Percentiles rank a stretch among this genome's conserved stretches.
Evolutionary conservation across 2,113 vertebrate genomes (phyloP).

Genomic region (Chloroceryle aenea): DNA sequence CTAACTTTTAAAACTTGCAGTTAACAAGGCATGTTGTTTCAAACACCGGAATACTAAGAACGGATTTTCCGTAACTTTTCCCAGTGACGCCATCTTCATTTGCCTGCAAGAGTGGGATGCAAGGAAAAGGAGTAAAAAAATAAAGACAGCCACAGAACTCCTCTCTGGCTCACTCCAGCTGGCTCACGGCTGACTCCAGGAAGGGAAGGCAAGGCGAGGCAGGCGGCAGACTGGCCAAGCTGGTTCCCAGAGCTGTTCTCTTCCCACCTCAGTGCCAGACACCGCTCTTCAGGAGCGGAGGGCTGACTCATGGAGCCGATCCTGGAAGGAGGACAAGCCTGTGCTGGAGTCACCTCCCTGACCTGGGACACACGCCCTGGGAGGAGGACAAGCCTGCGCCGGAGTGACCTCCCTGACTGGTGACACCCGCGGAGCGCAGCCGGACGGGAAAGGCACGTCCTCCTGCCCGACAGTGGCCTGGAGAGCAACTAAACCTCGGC

Average conservation of each 20-base stretch:
- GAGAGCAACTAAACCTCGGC: accelerated
- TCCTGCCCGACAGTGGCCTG: accelerated
- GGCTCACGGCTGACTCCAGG: no score
- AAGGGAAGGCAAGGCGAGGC: not conserved
- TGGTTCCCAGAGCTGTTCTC: not conserved
- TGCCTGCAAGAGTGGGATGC: not conserved
- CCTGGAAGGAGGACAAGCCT: not conserved
- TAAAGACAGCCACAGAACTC: not conserved
- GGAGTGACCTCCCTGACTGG: not conserved
- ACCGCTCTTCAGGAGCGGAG: not conserved
- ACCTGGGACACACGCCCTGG: not conserved
- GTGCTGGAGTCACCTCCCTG: not conserved
- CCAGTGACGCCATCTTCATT: accelerated
- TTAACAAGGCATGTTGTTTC: not conserved
- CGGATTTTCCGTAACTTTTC: accelerated
- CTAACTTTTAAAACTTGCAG: not conserved
- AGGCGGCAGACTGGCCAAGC: not conserved
- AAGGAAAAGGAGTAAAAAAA: accelerated
- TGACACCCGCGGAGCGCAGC: accelerated
- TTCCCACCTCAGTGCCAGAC: no score
- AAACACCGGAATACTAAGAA: not conserved
- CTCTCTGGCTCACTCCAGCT: accelerated
- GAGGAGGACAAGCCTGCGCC: not conserved
- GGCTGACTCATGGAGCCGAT: not conserved
- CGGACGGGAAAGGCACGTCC: accelerated